phyloP scores from a whole-genome alignment of 1,140 invertebrate genomes.

The Saccostrea glomerata region DNA sequence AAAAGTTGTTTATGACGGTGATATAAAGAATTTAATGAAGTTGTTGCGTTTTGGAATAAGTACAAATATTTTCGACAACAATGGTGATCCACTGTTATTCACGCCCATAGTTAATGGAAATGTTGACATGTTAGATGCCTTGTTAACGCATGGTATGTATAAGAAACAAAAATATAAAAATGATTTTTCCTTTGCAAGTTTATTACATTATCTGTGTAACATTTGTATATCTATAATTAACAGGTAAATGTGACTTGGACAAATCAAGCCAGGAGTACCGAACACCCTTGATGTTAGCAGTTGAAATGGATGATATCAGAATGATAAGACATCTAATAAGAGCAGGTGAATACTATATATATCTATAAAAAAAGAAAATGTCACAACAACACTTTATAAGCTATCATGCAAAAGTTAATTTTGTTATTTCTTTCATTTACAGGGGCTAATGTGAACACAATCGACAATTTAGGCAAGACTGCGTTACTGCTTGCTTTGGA shows the following conservation, averaged over 20 bases:
- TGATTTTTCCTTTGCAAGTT: not conserved
- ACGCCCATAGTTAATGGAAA: not conserved
- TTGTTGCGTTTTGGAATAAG: not conserved
- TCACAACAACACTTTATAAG: not conserved
- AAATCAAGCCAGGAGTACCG: not conserved
- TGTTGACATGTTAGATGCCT: not conserved
- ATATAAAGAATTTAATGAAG: not conserved
- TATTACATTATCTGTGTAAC: not conserved
- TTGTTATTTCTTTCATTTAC: not conserved
- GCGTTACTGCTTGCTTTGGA: slow-evolving; percentile 29
- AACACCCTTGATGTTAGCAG: slow-evolving; percentile 42
- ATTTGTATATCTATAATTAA: not conserved
- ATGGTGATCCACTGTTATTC: not conserved
- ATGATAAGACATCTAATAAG: slow-evolving; percentile 47
- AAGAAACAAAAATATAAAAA: not conserved
- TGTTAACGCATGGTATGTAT: not conserved
- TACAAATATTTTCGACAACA: not conserved
- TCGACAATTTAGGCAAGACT: slow-evolving; percentile 41
- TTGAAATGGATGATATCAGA: slow-evolving; percentile 44
- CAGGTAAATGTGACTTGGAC: not conserved
- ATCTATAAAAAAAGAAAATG: not conserved
- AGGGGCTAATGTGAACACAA: slow-evolving; percentile 28
- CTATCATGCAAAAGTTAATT: not conserved
- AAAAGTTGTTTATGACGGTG: not conserved
- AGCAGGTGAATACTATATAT: slow-evolving; percentile 20